phyloP scores from a whole-genome alignment of 2,797 vertebrate genomes.

The Argya squamiceps region DNA sequence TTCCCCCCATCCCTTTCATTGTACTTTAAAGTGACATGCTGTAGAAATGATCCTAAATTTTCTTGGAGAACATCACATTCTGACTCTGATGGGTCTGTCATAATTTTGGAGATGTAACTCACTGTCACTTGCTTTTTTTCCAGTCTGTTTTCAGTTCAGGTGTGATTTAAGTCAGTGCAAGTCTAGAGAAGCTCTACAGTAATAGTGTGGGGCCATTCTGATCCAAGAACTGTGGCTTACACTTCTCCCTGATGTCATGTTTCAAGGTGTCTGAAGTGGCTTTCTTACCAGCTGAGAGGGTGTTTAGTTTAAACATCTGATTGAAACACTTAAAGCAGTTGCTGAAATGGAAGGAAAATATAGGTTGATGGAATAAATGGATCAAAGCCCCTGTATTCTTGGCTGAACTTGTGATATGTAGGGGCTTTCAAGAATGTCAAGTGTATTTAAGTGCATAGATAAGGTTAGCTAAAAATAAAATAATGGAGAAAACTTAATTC shows the following conservation, averaged over 20 bases:
- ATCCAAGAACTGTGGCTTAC: background rate
- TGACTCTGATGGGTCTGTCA: background rate
- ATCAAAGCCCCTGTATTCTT: background rate
- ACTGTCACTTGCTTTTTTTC: background rate
- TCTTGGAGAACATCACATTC: background rate
- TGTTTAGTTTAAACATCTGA: background rate
- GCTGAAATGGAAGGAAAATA: background rate
- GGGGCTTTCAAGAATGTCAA: background rate
- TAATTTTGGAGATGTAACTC: background rate
- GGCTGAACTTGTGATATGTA: background rate
- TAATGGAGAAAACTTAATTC: background rate
- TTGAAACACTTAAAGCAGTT: background rate
- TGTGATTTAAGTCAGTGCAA: background rate
- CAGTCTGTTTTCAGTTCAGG: background rate
- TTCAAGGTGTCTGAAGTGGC: background rate
- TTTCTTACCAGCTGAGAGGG: background rate
- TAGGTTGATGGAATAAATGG: background rate
- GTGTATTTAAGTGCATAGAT: background rate
- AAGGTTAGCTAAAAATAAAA: background rate
- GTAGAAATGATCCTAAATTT: background rate
- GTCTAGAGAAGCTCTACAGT: background rate
- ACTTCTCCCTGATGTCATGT: background rate
- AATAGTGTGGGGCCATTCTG: background rate
- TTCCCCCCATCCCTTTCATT: accelerated
- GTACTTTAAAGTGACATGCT: background rate